These are phyloP conservation scores for Drosophila lacicola DNA, from an alignment of 2,888 invertebrate species.

Conservation along the genomic window DNA sequence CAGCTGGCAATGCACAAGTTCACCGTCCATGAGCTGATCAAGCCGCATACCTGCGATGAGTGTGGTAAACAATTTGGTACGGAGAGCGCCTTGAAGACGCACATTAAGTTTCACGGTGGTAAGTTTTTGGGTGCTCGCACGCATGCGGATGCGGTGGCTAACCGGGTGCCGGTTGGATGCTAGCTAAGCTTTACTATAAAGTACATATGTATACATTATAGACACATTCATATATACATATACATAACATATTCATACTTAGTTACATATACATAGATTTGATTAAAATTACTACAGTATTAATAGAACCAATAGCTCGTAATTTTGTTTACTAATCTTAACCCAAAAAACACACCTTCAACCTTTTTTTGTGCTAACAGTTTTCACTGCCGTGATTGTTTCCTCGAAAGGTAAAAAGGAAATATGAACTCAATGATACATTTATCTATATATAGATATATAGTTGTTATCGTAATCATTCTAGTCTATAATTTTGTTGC, in stretches of 20 bases:
- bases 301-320: constrained; percentile 17
- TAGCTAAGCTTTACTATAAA: constrained; percentile 39
- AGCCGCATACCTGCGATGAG: constrained; percentile 78
- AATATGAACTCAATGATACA: background rate
- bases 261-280: constrained; percentile 6
- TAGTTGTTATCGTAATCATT: background rate
- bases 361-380: constrained; percentile 60
- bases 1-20: constrained; percentile 81
- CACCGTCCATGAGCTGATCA: constrained; percentile 81
- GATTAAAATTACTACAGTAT: constrained; percentile 10
- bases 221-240: background rate
- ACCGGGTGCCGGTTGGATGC: constrained; percentile 58
- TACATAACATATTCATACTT: constrained; percentile 1
- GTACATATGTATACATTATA: background rate
- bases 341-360: constrained; percentile 9
- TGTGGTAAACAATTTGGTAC: constrained; percentile 83
- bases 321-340: constrained; percentile 54
- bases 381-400: constrained; percentile 51
- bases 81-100: constrained; percentile 82
- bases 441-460: background rate
- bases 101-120: constrained; percentile 82
- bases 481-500: background rate
- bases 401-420: constrained; percentile 58
- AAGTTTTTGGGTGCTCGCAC: constrained; percentile 61
- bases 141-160: constrained; percentile 59